These are phyloP conservation scores for Prionace glauca DNA, from an alignment of 2,797 vertebrate species.

Conservation along the genomic window DNA sequence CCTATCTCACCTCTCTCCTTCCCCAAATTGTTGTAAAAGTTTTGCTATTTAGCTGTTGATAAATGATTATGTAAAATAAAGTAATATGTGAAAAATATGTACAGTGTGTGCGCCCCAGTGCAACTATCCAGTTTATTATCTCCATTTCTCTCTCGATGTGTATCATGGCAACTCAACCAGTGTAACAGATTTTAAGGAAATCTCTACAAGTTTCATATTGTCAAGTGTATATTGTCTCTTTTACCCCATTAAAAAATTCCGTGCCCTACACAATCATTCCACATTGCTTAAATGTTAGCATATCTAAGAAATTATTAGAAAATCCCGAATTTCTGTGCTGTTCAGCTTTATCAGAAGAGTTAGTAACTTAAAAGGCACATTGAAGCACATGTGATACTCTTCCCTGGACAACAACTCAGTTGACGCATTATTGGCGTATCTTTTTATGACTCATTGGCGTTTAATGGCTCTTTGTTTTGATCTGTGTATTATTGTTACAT, in stretches of 20 bases:
- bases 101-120: not conserved
- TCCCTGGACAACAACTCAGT: not conserved
- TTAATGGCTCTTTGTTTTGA: conserved; percentile 13
- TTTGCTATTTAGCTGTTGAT: not conserved
- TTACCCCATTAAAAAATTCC: not conserved
- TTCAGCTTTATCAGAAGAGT: not conserved
- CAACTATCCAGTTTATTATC: not conserved
- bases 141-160: not conserved
- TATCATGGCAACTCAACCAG: not conserved
- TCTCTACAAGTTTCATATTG: not conserved
- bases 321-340: not conserved
- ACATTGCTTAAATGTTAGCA: not conserved
- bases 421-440: conserved; percentile 19
- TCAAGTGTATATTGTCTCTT: not conserved
- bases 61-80: not conserved
- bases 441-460: not conserved
- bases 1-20: not conserved
- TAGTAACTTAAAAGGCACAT: not conserved
- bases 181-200: not conserved
- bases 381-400: not conserved
- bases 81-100: not conserved
- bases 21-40: not conserved
- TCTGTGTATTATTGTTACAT: conserved; percentile 17
- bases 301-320: not conserved
- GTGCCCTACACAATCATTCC: not conserved